These are phyloP conservation scores for Mormoops blainvillei DNA, from an alignment of 2,113 vertebrate species.

Conservation along the genomic window DNA sequence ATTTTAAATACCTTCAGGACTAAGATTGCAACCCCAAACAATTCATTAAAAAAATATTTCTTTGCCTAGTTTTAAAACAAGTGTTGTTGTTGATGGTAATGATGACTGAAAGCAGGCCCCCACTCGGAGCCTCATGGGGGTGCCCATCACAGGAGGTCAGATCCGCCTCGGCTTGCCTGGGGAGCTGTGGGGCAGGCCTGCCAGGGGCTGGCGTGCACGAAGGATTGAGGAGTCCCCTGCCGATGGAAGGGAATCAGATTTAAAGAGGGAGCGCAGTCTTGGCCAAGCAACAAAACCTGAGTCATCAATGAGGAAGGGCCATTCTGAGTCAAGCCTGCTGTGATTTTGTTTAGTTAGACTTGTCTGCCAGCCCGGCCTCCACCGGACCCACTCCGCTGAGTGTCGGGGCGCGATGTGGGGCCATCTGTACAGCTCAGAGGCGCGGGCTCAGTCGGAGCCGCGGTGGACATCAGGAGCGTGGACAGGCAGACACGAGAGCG, in stretches of 20 bases:
- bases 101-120: neutral
- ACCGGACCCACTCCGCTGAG: neutral
- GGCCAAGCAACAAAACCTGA: neutral
- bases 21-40: neutral
- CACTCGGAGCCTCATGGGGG: rapidly evolving
- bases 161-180: rapidly evolving
- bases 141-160: neutral
- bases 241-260: neutral
- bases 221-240: neutral
- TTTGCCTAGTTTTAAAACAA: conserved; percentile 1
- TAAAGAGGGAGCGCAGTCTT: neutral
- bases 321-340: neutral
- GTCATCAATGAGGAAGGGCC: neutral
- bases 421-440: neutral
- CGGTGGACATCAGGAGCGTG: neutral
- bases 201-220: neutral
- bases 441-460: neutral
- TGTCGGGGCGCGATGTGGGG: neutral
- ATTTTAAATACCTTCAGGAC: neutral
- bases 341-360: neutral
- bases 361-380: neutral
- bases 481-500: neutral
- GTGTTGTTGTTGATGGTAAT: neutral
- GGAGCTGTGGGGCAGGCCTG: neutral
- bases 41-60: neutral